Evolutionary conservation across 1,140 invertebrate genomes (phyloP).

Genomic region (Neodiprion pinetum): DNA sequence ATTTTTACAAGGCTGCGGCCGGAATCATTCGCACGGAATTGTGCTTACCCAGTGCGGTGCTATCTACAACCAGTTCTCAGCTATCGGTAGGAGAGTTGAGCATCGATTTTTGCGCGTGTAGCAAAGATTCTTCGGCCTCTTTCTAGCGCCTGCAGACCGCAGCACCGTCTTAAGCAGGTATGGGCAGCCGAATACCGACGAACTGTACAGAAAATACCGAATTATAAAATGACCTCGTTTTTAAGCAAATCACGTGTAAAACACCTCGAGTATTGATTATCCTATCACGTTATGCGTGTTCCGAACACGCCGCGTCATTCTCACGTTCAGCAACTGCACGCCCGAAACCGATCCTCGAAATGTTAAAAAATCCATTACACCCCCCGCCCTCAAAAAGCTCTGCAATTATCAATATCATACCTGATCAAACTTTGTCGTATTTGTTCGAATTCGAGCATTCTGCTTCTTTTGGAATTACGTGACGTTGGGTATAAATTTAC

Average conservation of each 20-base stretch:
- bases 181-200: not conserved
- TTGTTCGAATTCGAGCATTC: too few species aligned
- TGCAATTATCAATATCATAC: not conserved
- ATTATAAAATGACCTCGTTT: slow-evolving; percentile 18
- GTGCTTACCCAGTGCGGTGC: too few species aligned
- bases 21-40: too few species aligned
- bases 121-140: slow-evolving; percentile 7
- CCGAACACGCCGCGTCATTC: not conserved
- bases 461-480: too few species aligned
- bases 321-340: not conserved
- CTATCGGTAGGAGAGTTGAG: slow-evolving; percentile 5
- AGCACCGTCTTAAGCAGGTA: too few species aligned
- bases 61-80: too few species aligned
- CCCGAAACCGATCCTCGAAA: not conserved
- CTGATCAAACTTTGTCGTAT: too few species aligned
- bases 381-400: not conserved
- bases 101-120: not conserved
- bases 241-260: slow-evolving; percentile 10
- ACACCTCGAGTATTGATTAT: slow-evolving; percentile 14
- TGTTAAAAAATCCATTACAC: not conserved
- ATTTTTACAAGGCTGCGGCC: too few species aligned
- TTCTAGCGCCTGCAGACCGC: too few species aligned
- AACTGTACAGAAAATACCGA: not conserved
- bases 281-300: not conserved
- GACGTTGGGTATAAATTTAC: too few species aligned